Base-by-base conservation (phyloP, 2,113 vertebrate genomes). In the Equus przewalskii region DNA sequence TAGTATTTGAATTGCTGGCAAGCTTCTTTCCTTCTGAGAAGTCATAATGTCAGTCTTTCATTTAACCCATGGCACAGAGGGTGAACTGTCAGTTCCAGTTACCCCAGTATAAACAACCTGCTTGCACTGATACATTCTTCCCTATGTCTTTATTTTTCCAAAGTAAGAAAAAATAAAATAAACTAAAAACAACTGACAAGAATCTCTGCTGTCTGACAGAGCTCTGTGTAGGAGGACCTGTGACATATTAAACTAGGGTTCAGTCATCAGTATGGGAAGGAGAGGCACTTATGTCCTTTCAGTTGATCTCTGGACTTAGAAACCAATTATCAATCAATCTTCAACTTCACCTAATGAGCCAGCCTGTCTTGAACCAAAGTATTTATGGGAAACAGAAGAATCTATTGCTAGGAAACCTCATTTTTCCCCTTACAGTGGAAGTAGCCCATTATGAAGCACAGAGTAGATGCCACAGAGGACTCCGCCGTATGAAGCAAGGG, bases 161-260 rank as follows among this genome's bases (percentile, higher is more conserved):
- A 81, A 84, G n/a, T 75, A 26, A 79, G 44, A 26, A 44, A 30
- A 88, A 92, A 18, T 16, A 64, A 73, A 44, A 24, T 15, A 54
- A 18, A 60, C 46, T 33, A 67, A 36, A 89, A 82, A 9, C 26
- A 79, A 49, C 16, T 36, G 62, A 86, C 41, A 76, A 76, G 79
- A 79, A 51, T 80, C 24, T 10, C 3, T 78, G 41, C 51, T 58
- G n/a, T 44, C 72, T 82, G 28, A n/a, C 1, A 12, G 76, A 69
- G 28, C 19, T 91, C 22, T 56, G 22, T 64, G 44, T 46, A 94
- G 96, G 89, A 98, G 80, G 96, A 98, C 92, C 44, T 85, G 73
- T 95, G 94, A 97, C 60, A 46, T 65, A 54, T 90, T 97, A 98
- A 97, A 98, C 67, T 54, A 91, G 89, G 72, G 58, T 97, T 94